Percentiles rank a stretch among this genome's conserved stretches.
These are phyloP conservation scores for Bubo bubo DNA, from an alignment of 2,113 vertebrate genomes.

Conservation along the genomic window DNA sequence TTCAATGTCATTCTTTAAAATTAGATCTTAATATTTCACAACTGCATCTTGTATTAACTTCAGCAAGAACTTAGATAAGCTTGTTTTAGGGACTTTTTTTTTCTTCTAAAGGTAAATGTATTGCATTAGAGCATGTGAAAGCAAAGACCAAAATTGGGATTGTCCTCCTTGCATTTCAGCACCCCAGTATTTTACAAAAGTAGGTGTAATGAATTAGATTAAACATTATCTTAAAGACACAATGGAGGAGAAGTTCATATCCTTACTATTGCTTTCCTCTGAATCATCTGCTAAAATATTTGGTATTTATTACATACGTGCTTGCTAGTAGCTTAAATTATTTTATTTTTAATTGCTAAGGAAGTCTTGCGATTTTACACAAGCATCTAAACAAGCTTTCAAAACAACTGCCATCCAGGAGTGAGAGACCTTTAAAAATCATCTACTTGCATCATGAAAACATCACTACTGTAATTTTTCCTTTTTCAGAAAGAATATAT, in stretches of 20 bases:
- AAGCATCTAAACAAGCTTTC: slow-evolving; percentile 15
- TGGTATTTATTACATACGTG: neutral
- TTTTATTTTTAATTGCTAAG: neutral
- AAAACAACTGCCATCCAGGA: slow-evolving; percentile 17
- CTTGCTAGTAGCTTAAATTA: neutral
- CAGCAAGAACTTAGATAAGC: slow-evolving; percentile 24
- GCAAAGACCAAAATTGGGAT: neutral
- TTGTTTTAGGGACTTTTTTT: neutral
- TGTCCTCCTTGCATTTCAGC: neutral
- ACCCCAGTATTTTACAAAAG: neutral
- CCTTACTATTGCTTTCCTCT: neutral
- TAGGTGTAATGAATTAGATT: neutral
- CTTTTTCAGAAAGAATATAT: neutral
- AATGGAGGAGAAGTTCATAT: neutral
- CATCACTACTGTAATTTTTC: neutral
- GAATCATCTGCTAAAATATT: neutral
- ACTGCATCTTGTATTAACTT: slow-evolving; percentile 8
- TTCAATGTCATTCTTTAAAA: neutral
- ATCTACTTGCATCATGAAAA: slow-evolving; percentile 2
- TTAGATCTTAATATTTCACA: slow-evolving; percentile 13
- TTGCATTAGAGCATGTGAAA: neutral
- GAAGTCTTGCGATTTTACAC: slow-evolving; percentile 17
- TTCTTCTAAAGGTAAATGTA: neutral
- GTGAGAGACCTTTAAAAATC: slow-evolving; percentile 17
- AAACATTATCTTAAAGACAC: neutral